Conservation (phyloP, 2,888 invertebrate species). For the Ditylenchus weischeri region DNA sequence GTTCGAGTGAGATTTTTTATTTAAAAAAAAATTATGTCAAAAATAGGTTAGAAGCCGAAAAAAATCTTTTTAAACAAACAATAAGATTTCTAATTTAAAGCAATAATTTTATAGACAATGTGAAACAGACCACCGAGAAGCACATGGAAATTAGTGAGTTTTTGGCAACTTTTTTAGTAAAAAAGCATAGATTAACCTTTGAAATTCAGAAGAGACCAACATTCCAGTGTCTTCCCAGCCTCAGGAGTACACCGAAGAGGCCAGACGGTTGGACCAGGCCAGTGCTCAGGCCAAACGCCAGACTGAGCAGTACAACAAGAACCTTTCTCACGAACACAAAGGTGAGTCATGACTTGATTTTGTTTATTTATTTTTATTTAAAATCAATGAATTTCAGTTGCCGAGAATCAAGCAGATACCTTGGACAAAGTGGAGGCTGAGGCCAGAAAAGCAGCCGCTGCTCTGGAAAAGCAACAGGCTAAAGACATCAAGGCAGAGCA, state of each 20-base stretch:
- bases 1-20: too few species aligned
- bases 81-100: too few species aligned
- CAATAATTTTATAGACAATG: too few species aligned
- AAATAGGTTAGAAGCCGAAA: too few species aligned
- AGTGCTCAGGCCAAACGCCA: not conserved
- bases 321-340: not conserved
- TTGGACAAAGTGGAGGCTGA: not conserved
- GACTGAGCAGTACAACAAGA: not conserved
- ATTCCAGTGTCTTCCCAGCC: conserved; percentile 2
- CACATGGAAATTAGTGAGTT: too few species aligned
- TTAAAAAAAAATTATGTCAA: too few species aligned
- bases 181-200: not conserved
- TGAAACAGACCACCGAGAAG: too few species aligned
- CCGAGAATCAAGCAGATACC: not conserved
- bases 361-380: not conserved
- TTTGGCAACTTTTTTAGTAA: too few species aligned
- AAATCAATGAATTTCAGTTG: not conserved
- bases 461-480: not conserved
- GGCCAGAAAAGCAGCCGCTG: conserved; percentile 6
- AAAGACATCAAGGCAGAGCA: conserved; percentile 9
- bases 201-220: not conserved
- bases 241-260: conserved; percentile 10
- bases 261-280: conserved; percentile 4
- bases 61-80: too few species aligned
- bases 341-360: not conserved